Conservation (phyloP, 2,888 invertebrate species). For the Melanchra persicariae region DNA sequence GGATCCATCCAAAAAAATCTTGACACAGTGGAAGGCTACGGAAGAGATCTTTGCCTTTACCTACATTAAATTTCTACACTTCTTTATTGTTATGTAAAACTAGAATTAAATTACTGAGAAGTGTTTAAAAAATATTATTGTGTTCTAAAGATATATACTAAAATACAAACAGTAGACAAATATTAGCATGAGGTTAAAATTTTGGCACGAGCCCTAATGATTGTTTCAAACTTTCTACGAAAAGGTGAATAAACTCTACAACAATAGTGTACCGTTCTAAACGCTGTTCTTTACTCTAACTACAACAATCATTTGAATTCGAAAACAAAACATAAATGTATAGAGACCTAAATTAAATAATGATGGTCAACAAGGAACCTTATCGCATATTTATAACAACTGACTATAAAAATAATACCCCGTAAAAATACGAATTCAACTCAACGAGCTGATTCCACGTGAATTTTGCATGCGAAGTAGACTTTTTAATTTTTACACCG, state of each 20-base stretch:
- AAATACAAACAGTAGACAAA: neutral
- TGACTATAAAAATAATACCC: slow-evolving; percentile 10
- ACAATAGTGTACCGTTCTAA: neutral
- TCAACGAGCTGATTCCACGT: slow-evolving; percentile 29
- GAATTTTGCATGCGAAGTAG: slow-evolving; percentile 36
- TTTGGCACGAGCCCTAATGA: slow-evolving; percentile 51
- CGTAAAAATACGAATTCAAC: slow-evolving; percentile 22
- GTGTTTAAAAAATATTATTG: neutral
- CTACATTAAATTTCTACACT: too few relatives aligned
- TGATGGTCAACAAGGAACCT: slow-evolving; percentile 5
- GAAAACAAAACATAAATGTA: neutral
- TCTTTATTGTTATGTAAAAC: too few relatives aligned
- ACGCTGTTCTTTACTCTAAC: neutral
- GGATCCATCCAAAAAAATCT: too few relatives aligned
- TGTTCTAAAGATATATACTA: neutral
- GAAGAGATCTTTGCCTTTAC: too few relatives aligned
- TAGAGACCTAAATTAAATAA: neutral
- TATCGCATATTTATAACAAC: neutral
- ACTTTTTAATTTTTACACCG: slow-evolving; percentile 44
- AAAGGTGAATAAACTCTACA: slow-evolving; percentile 36
- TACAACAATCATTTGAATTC: neutral
- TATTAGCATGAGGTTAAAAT: neutral
- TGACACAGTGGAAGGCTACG: too few relatives aligned
- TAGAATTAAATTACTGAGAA: neutral
- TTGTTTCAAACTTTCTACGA: slow-evolving; percentile 16